Percentiles rank a stretch among this genome's conserved stretches.
These are phyloP conservation scores for Papilio elwesi DNA, from an alignment of 2,888 invertebrate species.

Conservation along the genomic window DNA sequence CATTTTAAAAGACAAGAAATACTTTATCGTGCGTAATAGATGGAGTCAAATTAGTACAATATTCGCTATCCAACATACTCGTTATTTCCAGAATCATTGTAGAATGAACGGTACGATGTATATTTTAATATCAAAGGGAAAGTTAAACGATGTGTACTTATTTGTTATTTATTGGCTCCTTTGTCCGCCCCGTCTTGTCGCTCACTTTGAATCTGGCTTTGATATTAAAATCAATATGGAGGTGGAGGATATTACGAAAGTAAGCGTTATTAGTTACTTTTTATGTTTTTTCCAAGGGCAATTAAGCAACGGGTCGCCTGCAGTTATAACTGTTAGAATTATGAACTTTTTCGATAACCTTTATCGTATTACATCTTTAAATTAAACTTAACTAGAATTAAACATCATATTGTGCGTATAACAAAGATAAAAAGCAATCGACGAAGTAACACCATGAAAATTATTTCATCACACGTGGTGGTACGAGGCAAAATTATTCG, in stretches of 20 bases:
- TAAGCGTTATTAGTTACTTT: background rate
- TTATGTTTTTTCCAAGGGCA: too few species aligned
- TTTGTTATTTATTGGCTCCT: constrained; percentile 8
- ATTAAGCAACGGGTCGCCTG: too few species aligned
- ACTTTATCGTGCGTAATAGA: background rate
- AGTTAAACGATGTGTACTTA: constrained; percentile 6
- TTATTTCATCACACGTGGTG: too few species aligned
- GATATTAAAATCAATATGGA: background rate
- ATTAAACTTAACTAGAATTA: too few species aligned
- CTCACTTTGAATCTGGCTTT: background rate
- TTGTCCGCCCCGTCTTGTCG: background rate
- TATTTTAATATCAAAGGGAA: constrained; percentile 6
- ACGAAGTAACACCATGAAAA: too few species aligned
- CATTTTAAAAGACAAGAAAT: background rate
- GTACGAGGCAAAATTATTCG: too few species aligned
- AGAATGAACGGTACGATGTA: background rate
- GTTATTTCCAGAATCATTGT: background rate
- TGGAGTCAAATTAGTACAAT: background rate
- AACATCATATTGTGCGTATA: too few species aligned
- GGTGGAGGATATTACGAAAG: background rate
- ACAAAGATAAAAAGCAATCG: too few species aligned
- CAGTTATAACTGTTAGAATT: too few species aligned
- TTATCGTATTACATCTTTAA: too few species aligned
- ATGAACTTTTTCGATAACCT: too few species aligned
- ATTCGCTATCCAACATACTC: background rate